Base-by-base conservation (phyloP, 1,140 invertebrate genomes). In the Bombus waltoni region DNA sequence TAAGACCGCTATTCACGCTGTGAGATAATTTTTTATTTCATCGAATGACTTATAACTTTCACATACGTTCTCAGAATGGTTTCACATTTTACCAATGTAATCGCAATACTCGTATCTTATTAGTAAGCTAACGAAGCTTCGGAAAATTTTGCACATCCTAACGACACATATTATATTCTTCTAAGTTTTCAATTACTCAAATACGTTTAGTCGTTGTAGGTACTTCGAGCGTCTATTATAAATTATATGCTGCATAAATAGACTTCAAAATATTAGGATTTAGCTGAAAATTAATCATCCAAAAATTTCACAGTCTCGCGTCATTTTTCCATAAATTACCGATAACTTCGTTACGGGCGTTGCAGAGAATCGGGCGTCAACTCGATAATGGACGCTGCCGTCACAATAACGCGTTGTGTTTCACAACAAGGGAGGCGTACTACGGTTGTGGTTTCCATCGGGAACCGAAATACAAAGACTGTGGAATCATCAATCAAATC, bases 401-500 rank as follows among this genome's bases (percentile, higher is more conserved):
- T 79, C 53, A 74, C 77, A 81, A 74, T 68, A 85, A 81, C 71
- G 79, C 35, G 57, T 81, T 53, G 57, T 62, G 59, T 81, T 73
- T 59, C 70, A 44, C 35, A 85, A 85, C 78, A 74, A 81, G 79
- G 59, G 42, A 57, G 53, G 77, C 71, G 70, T 66, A 81, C 71
- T 57, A 47, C 77, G 38, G 42, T 68, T 74, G 80, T 84, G 81
- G 85, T 90, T 88, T 87, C 25, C 87, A 88, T 81, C 70, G 53
- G n/a, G 66, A 42, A 85, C 53, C 85, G 82, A 90, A 92, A 91
- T 88, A 93, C 91, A 94, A 94, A 90, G 89, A 90, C 88, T 88
- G 81, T 68, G 65, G 82, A 84, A 93, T 90, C 93, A 95, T 95
- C 90, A 93, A 95, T 95, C 94, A 94, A 90, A 84, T 25, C 35